Evolutionary conservation across 2,888 invertebrate species (phyloP).

Genomic region (Therioaphis trifolii): DNA sequence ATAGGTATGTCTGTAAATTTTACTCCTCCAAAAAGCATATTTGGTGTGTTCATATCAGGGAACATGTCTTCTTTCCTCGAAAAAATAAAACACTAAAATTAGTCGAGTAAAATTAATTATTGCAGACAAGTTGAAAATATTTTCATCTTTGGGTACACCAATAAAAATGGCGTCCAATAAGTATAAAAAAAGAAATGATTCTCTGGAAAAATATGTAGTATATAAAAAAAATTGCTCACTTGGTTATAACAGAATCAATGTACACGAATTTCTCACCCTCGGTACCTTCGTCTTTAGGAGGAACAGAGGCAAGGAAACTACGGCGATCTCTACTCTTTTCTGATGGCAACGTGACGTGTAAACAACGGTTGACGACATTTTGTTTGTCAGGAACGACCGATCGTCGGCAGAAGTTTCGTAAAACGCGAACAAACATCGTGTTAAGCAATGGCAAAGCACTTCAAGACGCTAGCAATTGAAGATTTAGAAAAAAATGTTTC

Average conservation of each 20-base stretch:
- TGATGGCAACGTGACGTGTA: conserved; percentile 26
- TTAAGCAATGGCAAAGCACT: background rate
- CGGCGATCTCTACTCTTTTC: conserved; percentile 68
- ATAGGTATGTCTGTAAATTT: conserved; percentile 85
- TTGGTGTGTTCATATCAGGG: conserved; percentile 80
- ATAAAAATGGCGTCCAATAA: conserved; percentile 53
- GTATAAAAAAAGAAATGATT: no score
- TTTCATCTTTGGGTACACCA: background rate
- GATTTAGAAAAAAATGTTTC: background rate
- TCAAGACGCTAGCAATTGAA: background rate
- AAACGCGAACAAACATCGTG: conserved; percentile 21
- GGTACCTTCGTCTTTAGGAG: conserved; percentile 79
- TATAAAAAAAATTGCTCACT: conserved; percentile 67
- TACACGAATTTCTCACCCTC: conserved; percentile 80
- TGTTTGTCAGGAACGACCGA: background rate
- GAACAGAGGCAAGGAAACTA: conserved; percentile 68
- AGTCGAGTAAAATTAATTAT: background rate
- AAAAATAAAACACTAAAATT: conserved; percentile 65
- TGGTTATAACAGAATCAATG: conserved; percentile 77
- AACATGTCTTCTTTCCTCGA: conserved; percentile 78
- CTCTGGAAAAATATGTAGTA: no score
- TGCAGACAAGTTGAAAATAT: background rate
- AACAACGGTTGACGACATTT: conserved; percentile 24
- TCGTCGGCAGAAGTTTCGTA: conserved; percentile 33
- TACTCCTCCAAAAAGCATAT: conserved; percentile 79